Evolutionary conservation across 2,888 invertebrate genomes (phyloP), one percentile per base, ranked within the genome.

Genomic region (Caenorhabditis sinica): DNA sequence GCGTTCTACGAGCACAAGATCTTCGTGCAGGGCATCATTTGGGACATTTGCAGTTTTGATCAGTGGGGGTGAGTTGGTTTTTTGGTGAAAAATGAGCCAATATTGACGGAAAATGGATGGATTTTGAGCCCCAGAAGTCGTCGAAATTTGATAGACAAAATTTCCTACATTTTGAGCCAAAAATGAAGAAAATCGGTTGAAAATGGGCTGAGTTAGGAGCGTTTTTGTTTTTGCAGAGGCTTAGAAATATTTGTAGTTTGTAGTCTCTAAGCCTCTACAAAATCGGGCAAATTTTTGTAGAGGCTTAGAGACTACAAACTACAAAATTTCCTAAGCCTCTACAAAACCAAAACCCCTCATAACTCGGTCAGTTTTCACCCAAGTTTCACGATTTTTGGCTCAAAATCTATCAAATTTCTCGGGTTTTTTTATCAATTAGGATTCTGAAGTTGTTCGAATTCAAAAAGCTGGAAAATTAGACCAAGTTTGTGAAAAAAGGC

Each of bases 31-130:
- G 99, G 99, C 58, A 95, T 97, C 63, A 96, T 99, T 92, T 99
- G 99, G 99, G 96, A 98, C 94, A 97, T 99, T 93, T 99, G 99
- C 94, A 98, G 98, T 0, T 99, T 96, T 93, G 99, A 99, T 94
- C 99, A 99, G 93, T 99, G 98, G 98, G 99, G 99, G 95, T 95
- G 93, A 94, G 95, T 61, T 36, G n/a, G 17, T 45, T 13, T 45
- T 17, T 6, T 4, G 15, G 3, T 45, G 45, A 49, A 17, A 49
- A 49, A 49, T n/a, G n/a, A n/a, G n/a, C n/a, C n/a, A n/a, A n/a
- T n/a, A n/a, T n/a, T n/a, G n/a, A n/a, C n/a, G n/a, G 49, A 2
- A 49, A 1, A 2, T 49, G 49, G 49, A 0, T 13, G 15, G n/a
- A 13, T 33, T 33, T 33, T 33, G 33, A 33, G 33, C 33, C 33